Base-by-base conservation (phyloP, 2,888 invertebrate species). In the Tuta absoluta region DNA sequence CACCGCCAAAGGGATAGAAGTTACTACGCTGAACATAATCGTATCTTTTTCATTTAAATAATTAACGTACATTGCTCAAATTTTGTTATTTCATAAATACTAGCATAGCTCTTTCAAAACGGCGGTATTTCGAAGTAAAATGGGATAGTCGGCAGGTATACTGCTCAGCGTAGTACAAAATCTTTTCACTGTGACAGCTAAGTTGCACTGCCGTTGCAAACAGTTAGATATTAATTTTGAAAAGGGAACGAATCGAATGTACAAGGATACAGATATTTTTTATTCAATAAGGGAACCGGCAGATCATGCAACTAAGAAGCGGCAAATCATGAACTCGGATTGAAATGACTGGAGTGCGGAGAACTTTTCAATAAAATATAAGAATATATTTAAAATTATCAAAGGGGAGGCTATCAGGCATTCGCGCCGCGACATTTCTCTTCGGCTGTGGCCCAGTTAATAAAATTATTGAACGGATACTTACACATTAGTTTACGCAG, bases 341-440 rank as follows among this genome's bases (percentile, higher is more conserved):
- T 85, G 87, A 85, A 78, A 78, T 80, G 80, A 87, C 84, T 81
- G 79, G 86, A 85, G 84, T 85, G 80, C 86, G 85, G 85, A 82
- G 41, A 78, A 75, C n/a, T 76, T 76, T 72, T 80, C 73, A 78
- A 83, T 80, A 53, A 83, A 82, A 78, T 82, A 71, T 74, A 33
- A 77, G 82, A 80, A 58, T 80, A 81, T 75, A 76, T 73, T 78
- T 80, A 78, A 82, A 82, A 78, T 78, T 76, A 75, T 77, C 76
- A 76, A 69, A 14, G 77, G 87, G 91, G 91, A 86, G 86, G 85
- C 92, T 91, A 92, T 92, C 88, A 90, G 92, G 92, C 92, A 92
- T 92, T 92, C 87, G 86, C 85, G 91, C 90, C 89, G 89, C 87
- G 86, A 85, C 84, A 87, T 86, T 79, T 75, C 74, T 80, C 74